Evolutionary conservation across 2,797 vertebrate species (phyloP).

Genomic region (Melanotaenia boesemani): DNA sequence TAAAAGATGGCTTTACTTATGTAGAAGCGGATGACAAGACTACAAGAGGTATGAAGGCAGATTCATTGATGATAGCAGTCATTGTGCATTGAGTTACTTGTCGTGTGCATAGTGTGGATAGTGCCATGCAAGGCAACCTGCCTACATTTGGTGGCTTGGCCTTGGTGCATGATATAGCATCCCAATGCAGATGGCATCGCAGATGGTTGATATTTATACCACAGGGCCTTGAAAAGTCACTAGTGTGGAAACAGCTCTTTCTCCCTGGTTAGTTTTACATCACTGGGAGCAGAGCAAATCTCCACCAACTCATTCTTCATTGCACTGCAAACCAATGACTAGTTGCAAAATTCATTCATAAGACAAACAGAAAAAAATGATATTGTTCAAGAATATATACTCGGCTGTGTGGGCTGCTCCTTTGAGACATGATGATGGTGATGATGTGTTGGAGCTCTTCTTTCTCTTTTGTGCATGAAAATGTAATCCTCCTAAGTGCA

Average conservation of each 20-base stretch:
- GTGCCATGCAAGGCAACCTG: conserved; percentile 67
- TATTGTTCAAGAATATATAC: conserved; percentile 26
- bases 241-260: conserved; percentile 79
- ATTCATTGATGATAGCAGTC: conserved; percentile 38
- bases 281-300: conserved; percentile 55
- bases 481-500: conserved; percentile 79
- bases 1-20: conserved; percentile 52
- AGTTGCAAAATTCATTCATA: conserved; percentile 12
- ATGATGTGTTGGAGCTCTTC: conserved; percentile 44
- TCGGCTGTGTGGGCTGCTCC: conserved; percentile 9
- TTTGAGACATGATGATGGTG: conserved; percentile 28
- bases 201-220: conserved; percentile 87
- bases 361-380: conserved; percentile 7
- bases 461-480: conserved; percentile 60
- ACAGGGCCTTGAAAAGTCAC: conserved; percentile 81
- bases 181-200: conserved; percentile 86
- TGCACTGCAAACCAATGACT: conserved; percentile 28
- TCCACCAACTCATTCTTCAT: conserved; percentile 42
- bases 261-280: conserved; percentile 77
- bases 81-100: conserved; percentile 46
- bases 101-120: conserved; percentile 43
- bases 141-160: conserved; percentile 79
- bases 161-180: conserved; percentile 81
- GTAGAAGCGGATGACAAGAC: conserved; percentile 20
- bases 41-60: conserved; percentile 24